Base-by-base conservation (phyloP, 1,140 invertebrate species). In the Nylanderia fulva region DNA sequence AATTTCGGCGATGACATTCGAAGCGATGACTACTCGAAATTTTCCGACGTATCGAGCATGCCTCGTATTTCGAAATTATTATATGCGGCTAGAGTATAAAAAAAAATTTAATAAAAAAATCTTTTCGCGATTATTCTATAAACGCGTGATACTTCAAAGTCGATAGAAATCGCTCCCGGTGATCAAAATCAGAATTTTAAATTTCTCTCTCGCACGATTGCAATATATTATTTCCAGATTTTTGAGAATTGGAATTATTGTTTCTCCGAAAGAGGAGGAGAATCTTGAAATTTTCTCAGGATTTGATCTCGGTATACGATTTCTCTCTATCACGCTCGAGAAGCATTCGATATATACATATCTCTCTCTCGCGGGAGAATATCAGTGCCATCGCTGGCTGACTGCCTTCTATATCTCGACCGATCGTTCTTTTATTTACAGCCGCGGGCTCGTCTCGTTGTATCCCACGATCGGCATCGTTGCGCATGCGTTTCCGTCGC, bases 381-480 rank as follows among this genome's bases (percentile, higher is more conserved):
- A 71, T 80, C 77, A 69, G 11, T 82, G 36, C 45, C 52, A 72
- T 66, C 39, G 45, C 27, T 63, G 56, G 54, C 39, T 76, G 24
- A 24, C 33, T 58, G 58, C 24, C 15, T 45, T 88, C 72, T 90
- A 82, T 72, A 71, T 52, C 48, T 77, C 63, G 33, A 24, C 61
- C 83, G 85, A 91, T 86, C 79, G 64, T 54, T 64, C 63, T 77
- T 88, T 89, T 89, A 90, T 88, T 85, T 77, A 86, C 60, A 60
- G 66, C 77, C 77, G 52, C 36, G 27, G 77, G 61, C 61, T 79
- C 27, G 66, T 60, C 82, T 85, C 48, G 56, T 82, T 48, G 21
- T 64, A 80, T 58, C 66, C 36, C 52, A 82, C 64, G 77, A 82
- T 71, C 64, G 27, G 54, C 54, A 11, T 82, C 66, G 66, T 82